Evolutionary conservation across 1,140 invertebrate species (phyloP), one percentile per base, ranked within the genome.

Genomic region (Drosophila sechellia): DNA sequence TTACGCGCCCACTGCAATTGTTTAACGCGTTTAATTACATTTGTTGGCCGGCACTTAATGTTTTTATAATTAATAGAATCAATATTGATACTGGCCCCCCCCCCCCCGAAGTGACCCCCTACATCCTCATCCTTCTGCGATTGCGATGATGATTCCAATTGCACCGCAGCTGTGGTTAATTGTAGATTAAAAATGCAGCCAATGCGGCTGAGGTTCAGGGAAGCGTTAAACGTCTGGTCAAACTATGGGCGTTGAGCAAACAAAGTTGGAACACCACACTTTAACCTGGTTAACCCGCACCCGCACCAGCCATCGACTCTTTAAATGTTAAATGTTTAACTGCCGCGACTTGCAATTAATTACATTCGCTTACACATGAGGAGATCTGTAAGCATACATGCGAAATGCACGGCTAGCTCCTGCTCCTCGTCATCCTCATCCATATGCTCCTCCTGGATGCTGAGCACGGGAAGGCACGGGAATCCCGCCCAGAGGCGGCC

Each of bases 31-130:
- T 89, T 89, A 89, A 89, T 89, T 89, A 89, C 84, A 89, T 89
- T 89, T 89, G 85, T 84, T 85, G 72, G 77, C 77, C 45, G 83
- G 63, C 87, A 89, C 90, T 91, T 91, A 91, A 91, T 91, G 89
- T 91, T 91, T 91, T 91, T 91, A 89, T 91, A 91, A 91, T 91
- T 91, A 91, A 91, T 91, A 91, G 89, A 91, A 91, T 91, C 89
- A 91, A 91, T 91, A 91, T 91, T 90, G 77, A 80, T 80, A 81
- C 77, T 85, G 84, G 58, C 50, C 54, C 48, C 27, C 4, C n/a
- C 50, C 54, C 48, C 27, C 4, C n/a, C 20, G 20, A 22, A 22
- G 20, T 22, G 20, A 22, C 20, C 20, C 20, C 2, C 20, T 22
- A 22, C 20, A 15, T 17, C 15, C n/a, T 15, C 15, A 5, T 3